Evolutionary conservation across 2,888 invertebrate species (phyloP), one percentile per base, ranked within the genome.

Genomic region (Chymomyza fuscimana): DNA sequence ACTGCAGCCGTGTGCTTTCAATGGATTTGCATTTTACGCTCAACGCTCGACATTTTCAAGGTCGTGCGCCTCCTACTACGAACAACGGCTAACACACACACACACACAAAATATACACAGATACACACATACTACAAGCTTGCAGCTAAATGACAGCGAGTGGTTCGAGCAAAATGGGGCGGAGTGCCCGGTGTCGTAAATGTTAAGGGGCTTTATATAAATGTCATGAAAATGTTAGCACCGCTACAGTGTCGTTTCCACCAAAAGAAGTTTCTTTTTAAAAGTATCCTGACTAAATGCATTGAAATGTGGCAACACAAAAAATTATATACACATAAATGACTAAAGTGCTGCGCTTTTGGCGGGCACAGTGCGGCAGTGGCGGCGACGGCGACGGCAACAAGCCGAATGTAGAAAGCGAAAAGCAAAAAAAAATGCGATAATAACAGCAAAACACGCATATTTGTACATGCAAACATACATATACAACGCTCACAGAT

Each of bases 1-100:
- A 86, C 88, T 85, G 87, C 86, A 86, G 85, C 76, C 77, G 82
- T 82, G 76, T 85, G 88, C 85, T 85, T 86, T 88, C 88, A 86
- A 86, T 86, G 86, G 88, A 86, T 86, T 88, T 86, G 85, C 88
- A 88, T 87, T 82, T 83, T 76, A 67, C 72, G 64, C 69, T 67
- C 76, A 63, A 52, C 62, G 22, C 72, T 68, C 65, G 74, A 73
- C 73, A 70, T 60, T 56, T 58, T 51, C 72, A 76, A 76, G 76
- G 76, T 76, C 76, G 70, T 68, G 69, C 76, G 68, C 72, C 74
- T 72, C 74, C 68, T 65, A 63, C 69, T 54, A 58, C 61, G 40
- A 15, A 25, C 46, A 36, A 25, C 40, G 40, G 73, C 73, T 70
- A 73, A 68, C 61, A 70, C 56, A 59, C 50, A 67, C 60, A 68